phyloP scores from a whole-genome alignment of 2,113 vertebrate genomes.

The Myotis brandtii region DNA sequence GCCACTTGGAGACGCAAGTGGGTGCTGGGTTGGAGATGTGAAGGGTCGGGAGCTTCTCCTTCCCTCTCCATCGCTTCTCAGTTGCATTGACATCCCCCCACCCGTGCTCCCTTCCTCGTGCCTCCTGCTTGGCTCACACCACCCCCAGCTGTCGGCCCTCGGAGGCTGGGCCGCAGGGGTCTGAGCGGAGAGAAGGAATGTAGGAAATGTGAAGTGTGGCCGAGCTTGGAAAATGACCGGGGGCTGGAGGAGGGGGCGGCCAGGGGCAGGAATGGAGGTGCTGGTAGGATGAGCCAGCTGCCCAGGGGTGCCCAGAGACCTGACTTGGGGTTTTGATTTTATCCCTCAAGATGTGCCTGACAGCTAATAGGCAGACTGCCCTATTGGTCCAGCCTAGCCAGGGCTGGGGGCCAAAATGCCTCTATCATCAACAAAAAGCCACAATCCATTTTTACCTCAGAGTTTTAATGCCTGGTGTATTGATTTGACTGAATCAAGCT shows the following conservation, averaged over 20 bases:
- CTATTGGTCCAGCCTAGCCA: slow-evolving; percentile 42
- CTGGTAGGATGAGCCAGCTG: not conserved
- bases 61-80: not conserved
- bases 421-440: slow-evolving; percentile 72
- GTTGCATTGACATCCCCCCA: not conserved
- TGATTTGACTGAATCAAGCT: slow-evolving; percentile 59
- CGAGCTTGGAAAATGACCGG: slow-evolving; percentile 24
- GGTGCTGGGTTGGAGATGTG: not conserved
- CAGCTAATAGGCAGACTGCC: slow-evolving; percentile 38
- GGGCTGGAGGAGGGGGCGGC: not conserved
- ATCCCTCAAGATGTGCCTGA: slow-evolving; percentile 15
- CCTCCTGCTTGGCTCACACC: slow-evolving; percentile 34
- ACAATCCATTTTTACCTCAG: slow-evolving; percentile 62
- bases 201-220: slow-evolving; percentile 64
- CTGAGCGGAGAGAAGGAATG: slow-evolving; percentile 53
- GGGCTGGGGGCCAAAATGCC: slow-evolving; percentile 68
- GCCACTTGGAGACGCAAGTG: not conserved
- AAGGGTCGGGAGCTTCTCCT: not conserved
- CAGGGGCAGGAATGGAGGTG: not conserved
- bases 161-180: slow-evolving; percentile 38
- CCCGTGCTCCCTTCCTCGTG: not conserved
- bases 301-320: not conserved
- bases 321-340: slow-evolving; percentile 33
- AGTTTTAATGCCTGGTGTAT: slow-evolving; percentile 57
- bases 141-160: slow-evolving; percentile 57